phyloP scores from a whole-genome alignment of 2,113 vertebrate species.

The Cyprinodon variegatus region DNA sequence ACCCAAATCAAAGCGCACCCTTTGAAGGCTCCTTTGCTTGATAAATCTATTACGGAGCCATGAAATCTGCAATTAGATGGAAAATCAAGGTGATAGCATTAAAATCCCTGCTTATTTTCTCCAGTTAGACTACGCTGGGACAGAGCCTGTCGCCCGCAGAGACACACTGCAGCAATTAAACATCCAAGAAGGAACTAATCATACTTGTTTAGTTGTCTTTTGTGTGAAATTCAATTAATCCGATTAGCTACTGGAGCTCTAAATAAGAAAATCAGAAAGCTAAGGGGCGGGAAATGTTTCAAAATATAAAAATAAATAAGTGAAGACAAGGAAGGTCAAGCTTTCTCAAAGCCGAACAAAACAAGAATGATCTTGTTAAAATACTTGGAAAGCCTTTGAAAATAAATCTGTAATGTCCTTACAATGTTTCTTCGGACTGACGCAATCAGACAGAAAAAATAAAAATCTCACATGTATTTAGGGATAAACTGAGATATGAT shows the following conservation, averaged over 20 bases:
- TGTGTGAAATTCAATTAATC: background rate
- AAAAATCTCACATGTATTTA: background rate
- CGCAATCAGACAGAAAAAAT: background rate
- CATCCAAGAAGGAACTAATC: background rate
- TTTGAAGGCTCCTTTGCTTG: conserved; percentile 52
- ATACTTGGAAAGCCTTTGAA: background rate
- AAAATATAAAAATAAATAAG: background rate
- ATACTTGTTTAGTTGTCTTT: background rate
- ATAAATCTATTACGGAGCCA: conserved; percentile 49
- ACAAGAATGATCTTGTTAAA: conserved; percentile 19
- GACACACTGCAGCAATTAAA: background rate
- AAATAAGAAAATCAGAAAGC: background rate
- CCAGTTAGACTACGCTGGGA: conserved; percentile 17
- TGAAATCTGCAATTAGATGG: conserved; percentile 57
- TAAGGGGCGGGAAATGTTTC: background rate
- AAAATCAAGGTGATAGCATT: conserved; percentile 24
- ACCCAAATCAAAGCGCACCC: conserved; percentile 49
- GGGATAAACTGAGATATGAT: background rate
- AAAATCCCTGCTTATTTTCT: conserved; percentile 29
- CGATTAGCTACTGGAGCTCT: background rate
- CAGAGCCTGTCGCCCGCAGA: conserved; percentile 2
- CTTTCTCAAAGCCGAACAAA: background rate
- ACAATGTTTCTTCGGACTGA: background rate
- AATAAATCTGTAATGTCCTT: background rate
- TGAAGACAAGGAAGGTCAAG: background rate